Evolutionary conservation across 2,797 vertebrate species (phyloP).

Genomic region (Enteromius radiatus): DNA sequence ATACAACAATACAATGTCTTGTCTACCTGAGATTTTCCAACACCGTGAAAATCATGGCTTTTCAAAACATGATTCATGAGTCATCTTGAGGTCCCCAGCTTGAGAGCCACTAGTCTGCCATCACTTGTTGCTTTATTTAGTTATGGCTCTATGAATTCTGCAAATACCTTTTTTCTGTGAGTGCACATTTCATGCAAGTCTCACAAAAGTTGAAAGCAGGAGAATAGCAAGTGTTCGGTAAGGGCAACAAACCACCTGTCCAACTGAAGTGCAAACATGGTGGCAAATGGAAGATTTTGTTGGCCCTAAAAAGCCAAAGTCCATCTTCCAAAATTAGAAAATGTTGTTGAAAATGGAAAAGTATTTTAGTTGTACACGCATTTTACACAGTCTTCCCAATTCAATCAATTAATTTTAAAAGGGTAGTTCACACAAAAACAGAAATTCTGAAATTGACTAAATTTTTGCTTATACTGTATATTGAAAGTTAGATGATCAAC

Average conservation of each 20-base stretch:
- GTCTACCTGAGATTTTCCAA: neutral
- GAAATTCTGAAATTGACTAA: neutral
- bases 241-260: neutral
- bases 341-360: constrained; percentile 8
- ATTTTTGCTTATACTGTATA: neutral
- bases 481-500: too few relatives aligned
- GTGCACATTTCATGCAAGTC: neutral
- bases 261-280: neutral
- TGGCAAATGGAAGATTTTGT: neutral
- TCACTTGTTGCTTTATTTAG: neutral
- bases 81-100: neutral
- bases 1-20: neutral
- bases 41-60: neutral
- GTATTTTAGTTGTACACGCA: neutral
- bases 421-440: neutral
- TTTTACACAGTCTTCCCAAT: constrained; percentile 2
- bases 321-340: neutral
- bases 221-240: neutral
- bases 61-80: neutral
- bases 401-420: neutral
- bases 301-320: constrained; percentile 13
- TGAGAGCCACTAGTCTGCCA: neutral
- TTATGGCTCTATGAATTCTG: neutral
- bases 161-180: neutral
- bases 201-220: neutral